A percentile compares a stretch with the other conserved stretches of the same genome.
Conservation (phyloP, 2,113 vertebrate genomes). For the Copsychus sechellarum region DNA sequence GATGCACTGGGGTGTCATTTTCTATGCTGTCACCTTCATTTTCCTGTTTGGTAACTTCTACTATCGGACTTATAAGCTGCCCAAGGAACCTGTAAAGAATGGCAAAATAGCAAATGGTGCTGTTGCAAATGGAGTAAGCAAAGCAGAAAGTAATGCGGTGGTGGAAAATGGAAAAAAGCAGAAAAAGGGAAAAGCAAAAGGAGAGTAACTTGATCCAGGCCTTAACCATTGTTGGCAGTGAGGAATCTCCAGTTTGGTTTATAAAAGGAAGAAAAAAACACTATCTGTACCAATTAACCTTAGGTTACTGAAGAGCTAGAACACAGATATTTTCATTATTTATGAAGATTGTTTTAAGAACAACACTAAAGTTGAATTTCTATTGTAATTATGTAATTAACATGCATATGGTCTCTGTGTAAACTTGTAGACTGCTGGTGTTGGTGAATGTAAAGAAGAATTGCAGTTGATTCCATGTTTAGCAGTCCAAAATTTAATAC, state of each 20-base stretch:
- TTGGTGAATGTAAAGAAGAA: slow-evolving; percentile 73
- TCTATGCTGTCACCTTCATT: slow-evolving; percentile 96
- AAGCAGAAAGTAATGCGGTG: slow-evolving; percentile 78
- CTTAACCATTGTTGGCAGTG: slow-evolving; percentile 73
- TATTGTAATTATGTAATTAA: slow-evolving; percentile 76
- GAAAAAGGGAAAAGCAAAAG: slow-evolving; percentile 93
- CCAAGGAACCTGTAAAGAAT: slow-evolving; percentile 81
- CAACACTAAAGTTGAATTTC: slow-evolving; percentile 71
- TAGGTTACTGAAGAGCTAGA: slow-evolving; percentile 74
- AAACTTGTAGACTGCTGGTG: slow-evolving; percentile 77
- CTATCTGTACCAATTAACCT: slow-evolving; percentile 72
- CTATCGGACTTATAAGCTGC: slow-evolving; percentile 93
- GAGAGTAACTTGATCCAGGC: slow-evolving; percentile 84
- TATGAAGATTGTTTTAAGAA: slow-evolving; percentile 80
- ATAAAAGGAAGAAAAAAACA: slow-evolving; percentile 64
- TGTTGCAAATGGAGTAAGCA: slow-evolving; percentile 80
- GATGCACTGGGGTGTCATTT: slow-evolving; percentile 99
- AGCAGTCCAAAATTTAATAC: slow-evolving; percentile 60
- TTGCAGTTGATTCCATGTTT: slow-evolving; percentile 65
- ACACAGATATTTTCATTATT: slow-evolving; percentile 75
- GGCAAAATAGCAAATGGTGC: slow-evolving; percentile 85
- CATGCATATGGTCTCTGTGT: slow-evolving; percentile 70
- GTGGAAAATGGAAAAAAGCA: slow-evolving; percentile 86
- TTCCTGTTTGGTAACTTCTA: slow-evolving; percentile 97
- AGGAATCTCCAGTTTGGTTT: slow-evolving; percentile 68